These are phyloP conservation scores for Drosophila pachea DNA, from an alignment of 1,140 invertebrate genomes.

Conservation along the genomic window DNA sequence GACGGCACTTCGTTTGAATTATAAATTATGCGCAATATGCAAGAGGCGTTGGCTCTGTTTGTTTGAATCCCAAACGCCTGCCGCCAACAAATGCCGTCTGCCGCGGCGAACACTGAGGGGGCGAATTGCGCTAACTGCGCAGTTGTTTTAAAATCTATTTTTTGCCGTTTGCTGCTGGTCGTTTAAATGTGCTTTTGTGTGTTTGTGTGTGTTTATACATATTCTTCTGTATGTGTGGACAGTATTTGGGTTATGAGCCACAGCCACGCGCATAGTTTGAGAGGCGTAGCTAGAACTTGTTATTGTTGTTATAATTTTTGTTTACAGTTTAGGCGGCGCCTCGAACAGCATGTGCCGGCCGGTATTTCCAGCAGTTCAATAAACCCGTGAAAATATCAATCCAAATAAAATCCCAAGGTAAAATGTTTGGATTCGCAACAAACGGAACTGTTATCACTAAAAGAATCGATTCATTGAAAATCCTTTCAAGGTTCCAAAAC, in stretches of 20 bases:
- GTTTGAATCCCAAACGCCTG: constrained; percentile 17
- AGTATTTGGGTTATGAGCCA: constrained; percentile 40
- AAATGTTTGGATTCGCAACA: constrained; percentile 1
- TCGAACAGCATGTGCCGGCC: constrained; percentile 36
- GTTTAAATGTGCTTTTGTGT: neutral
- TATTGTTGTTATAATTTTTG: constrained; percentile 13
- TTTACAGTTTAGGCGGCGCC: constrained; percentile 18
- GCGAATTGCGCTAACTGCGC: constrained; percentile 38
- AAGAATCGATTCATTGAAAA: constrained; percentile 14
- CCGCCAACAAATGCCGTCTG: constrained; percentile 22
- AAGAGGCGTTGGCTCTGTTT: constrained; percentile 8
- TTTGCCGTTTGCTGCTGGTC: constrained; percentile 17
- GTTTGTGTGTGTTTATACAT: neutral
- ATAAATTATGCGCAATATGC: constrained; percentile 24
- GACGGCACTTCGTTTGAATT: constrained; percentile 1
- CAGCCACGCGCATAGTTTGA: constrained; percentile 34
- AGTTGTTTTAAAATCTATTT: constrained; percentile 44
- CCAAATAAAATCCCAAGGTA: constrained; percentile 22
- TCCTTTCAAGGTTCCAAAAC: constrained; percentile 43
- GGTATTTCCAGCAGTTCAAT: constrained; percentile 43
- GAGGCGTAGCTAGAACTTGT: neutral
- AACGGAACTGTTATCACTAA: neutral
- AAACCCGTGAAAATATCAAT: constrained; percentile 23
- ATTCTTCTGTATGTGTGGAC: constrained; percentile 7
- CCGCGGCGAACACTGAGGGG: constrained; percentile 23